Base-by-base conservation (phyloP, 2,113 vertebrate genomes). In the Bombycilla garrulus region DNA sequence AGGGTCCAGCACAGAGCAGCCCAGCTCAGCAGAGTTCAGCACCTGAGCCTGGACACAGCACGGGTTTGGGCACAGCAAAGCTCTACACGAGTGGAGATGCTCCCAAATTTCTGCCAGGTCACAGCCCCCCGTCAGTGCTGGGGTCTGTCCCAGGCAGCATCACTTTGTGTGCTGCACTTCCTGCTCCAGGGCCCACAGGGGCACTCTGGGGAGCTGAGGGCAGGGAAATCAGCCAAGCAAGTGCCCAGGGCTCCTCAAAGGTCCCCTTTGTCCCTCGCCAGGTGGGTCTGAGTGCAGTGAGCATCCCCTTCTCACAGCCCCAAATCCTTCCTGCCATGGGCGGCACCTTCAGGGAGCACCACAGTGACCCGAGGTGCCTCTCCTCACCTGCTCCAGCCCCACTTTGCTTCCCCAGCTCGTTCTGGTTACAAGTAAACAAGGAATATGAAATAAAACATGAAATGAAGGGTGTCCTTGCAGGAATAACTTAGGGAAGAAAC, bases 301-400 rank as follows among this genome's bases (percentile, higher is more conserved):
- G 47, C 38, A 35, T n/a, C 62, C 28, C 26, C 7, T 4, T 42
- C 26, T 70, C 4, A 3, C 14, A 57, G 42, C 47, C 33, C 62
- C 17, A 8, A n/a, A 26, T 21, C 57, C 62, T 65, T 28, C 45
- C 28, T 81, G 19, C 58, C 36, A 4, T 1, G 42, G 62, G 50
- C 71, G 82, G 51, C 53, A 9, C 8, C 72, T 61, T 57, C 4
- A 2, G 17, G 53, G 76, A 15, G 19, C n/a, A 24, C 40, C 24
- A 6, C 0, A 0, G 22, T 10, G 60, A 1, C 2, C 6, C 1
- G 2, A 47, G 9, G 23, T 17, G 53, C 45, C 17, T 45, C 42
- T 85, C n/a, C 42, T 84, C 44, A 8, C 14, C 81, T 79, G 47
- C 81, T 71, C 10, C 86, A 38, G 33, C 15, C 51, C 42, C 24